Conservation (phyloP, 2,888 invertebrate species). For the Dorcus hopei region DNA sequence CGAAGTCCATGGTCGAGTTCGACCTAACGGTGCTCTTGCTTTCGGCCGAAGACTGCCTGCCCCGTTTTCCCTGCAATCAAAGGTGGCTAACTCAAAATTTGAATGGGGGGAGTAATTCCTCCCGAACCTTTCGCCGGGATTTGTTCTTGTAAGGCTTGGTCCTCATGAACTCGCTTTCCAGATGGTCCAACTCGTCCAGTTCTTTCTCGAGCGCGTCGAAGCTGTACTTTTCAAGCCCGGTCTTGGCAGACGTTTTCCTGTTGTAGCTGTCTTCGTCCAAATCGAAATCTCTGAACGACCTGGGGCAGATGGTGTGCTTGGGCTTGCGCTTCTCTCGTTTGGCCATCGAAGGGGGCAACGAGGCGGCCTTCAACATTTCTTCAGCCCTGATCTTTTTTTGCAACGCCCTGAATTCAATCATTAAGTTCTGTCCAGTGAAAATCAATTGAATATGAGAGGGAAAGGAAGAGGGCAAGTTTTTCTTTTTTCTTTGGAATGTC, state of each 20-base stretch:
- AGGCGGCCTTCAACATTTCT: constrained; percentile 64
- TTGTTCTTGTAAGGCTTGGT: constrained; percentile 51
- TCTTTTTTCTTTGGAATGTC: background rate
- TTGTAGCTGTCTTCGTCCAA: constrained; percentile 28
- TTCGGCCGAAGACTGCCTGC: constrained; percentile 35
- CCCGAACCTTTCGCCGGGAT: constrained; percentile 19
- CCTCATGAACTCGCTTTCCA: constrained; percentile 55
- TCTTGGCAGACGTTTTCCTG: constrained; percentile 1
- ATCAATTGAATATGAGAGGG: too few species aligned
- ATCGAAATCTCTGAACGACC: constrained; percentile 36
- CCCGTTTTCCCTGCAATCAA: constrained; percentile 4
- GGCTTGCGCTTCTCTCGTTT: constrained; percentile 53
- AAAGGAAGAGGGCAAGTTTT: too few species aligned
- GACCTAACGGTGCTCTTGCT: constrained; percentile 40
- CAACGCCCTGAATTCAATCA: constrained; percentile 51
- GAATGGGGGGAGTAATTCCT: background rate
- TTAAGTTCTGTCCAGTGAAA: too few species aligned
- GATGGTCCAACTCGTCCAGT: constrained; percentile 40
- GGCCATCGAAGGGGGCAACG: constrained; percentile 67
- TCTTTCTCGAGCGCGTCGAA: constrained; percentile 23
- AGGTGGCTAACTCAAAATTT: background rate
- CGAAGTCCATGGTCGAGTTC: constrained; percentile 47
- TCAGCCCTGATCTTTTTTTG: constrained; percentile 68
- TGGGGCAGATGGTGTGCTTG: constrained; percentile 43
- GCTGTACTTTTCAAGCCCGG: constrained; percentile 21